Percentiles rank a stretch among this genome's conserved stretches.
Evolutionary conservation across 2,888 invertebrate species (phyloP).

Genomic region (Andrena chrysosceles): DNA sequence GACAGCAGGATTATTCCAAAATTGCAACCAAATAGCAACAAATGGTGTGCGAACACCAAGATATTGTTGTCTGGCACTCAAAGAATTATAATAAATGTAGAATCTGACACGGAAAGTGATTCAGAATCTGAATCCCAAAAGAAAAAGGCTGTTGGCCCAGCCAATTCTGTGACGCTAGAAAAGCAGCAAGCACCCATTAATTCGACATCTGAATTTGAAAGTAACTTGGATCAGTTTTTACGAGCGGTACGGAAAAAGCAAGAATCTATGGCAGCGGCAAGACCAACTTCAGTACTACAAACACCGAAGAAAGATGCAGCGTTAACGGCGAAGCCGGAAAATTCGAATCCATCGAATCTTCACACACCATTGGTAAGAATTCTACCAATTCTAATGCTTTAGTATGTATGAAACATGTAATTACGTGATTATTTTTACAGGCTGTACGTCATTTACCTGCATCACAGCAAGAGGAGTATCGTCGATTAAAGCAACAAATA

Average conservation of each 20-base stretch:
- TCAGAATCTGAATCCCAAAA: conserved; percentile 70
- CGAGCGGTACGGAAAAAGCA: conserved; percentile 79
- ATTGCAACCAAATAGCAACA: conserved; percentile 66
- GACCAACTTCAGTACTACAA: conserved; percentile 37
- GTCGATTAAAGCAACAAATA: conserved; percentile 82
- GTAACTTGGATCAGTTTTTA: conserved; percentile 81
- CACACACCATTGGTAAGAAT: conserved; percentile 74
- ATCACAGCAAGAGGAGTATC: conserved; percentile 84
- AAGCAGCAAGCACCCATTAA: conserved; percentile 49
- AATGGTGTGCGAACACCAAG: conserved; percentile 67
- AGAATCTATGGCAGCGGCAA: conserved; percentile 72
- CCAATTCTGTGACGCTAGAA: conserved; percentile 10
- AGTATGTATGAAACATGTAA: conserved; percentile 7
- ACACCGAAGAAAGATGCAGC: conserved; percentile 44
- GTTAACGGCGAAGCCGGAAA: conserved; percentile 36
- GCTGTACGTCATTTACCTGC: conserved; percentile 83
- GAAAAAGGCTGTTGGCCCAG: neutral
- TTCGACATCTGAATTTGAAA: conserved; percentile 81
- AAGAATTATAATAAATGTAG: conserved; percentile 79
- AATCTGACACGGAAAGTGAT: conserved; percentile 81
- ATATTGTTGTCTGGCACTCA: conserved; percentile 64
- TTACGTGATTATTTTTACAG: conserved; percentile 73
- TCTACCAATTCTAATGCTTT: neutral
- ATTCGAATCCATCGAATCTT: conserved; percentile 51
- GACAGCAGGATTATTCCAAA: conserved; percentile 68